Evolutionary conservation across 1,140 invertebrate species (phyloP).

Genomic region (Drosophila ohnishii): DNA sequence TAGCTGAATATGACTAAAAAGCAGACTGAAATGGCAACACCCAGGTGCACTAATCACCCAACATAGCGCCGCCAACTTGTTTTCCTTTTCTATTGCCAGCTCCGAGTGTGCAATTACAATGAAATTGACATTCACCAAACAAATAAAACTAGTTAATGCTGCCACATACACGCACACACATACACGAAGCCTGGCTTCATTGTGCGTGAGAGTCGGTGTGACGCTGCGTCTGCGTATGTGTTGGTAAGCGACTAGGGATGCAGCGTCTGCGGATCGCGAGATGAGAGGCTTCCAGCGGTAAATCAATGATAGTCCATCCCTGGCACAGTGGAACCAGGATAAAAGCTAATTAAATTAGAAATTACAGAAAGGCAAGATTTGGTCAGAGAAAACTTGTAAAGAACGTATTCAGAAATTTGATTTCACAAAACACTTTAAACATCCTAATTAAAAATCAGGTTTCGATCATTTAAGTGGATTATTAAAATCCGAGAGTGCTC

Average conservation of each 20-base stretch:
- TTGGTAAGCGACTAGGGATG: constrained; percentile 29
- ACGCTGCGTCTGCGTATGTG: background rate
- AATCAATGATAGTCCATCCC: constrained; percentile 14
- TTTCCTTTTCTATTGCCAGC: constrained; percentile 51
- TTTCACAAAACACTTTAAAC: background rate
- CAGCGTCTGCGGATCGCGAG: constrained; percentile 20
- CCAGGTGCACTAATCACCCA: constrained; percentile 35
- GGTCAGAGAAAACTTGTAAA: too few species aligned
- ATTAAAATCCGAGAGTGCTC: background rate
- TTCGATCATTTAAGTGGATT: background rate
- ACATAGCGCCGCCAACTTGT: constrained; percentile 60
- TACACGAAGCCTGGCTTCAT: constrained; percentile 15
- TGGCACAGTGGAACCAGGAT: constrained; percentile 13
- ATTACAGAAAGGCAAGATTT: background rate
- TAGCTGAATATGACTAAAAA: constrained; percentile 32
- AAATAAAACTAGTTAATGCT: constrained; percentile 76
- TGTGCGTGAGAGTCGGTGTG: constrained; percentile 14
- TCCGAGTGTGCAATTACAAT: constrained; percentile 65
- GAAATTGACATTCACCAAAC: constrained; percentile 78
- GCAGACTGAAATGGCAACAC: constrained; percentile 57
- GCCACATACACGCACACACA: constrained; percentile 42
- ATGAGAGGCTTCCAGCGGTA: constrained; percentile 11
- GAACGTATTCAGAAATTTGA: background rate
- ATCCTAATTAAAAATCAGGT: background rate
- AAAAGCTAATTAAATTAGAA: background rate